Evolutionary conservation across 2,888 invertebrate genomes (phyloP).

Genomic region (Flexamia atlantica): DNA sequence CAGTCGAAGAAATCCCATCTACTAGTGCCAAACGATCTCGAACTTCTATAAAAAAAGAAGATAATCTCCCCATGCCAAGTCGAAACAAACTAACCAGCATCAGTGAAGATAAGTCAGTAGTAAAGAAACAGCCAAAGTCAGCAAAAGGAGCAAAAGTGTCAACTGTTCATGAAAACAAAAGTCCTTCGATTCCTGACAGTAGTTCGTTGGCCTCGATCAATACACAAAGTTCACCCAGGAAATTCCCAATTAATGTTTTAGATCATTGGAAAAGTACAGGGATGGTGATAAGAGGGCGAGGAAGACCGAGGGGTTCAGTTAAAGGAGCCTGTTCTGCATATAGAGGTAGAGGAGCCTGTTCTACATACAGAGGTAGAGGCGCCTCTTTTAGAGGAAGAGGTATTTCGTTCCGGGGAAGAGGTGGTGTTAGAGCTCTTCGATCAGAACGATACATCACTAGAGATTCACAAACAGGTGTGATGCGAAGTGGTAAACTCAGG

Average conservation of each 20-base stretch:
- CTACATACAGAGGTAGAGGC: neutral
- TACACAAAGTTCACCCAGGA: slow-evolving; percentile 43
- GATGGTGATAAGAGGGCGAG: slow-evolving; percentile 39
- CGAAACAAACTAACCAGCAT: neutral
- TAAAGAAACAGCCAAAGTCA: slow-evolving; percentile 12
- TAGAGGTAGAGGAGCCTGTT: neutral
- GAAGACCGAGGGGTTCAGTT: slow-evolving; percentile 39
- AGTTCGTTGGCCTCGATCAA: slow-evolving; percentile 8
- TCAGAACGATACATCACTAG: slow-evolving; percentile 46
- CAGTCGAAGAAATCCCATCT: neutral
- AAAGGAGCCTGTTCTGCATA: neutral
- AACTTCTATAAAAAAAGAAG: neutral
- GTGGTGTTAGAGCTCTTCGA: slow-evolving; percentile 14
- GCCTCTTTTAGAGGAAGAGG: slow-evolving; percentile 15
- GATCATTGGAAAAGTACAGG: slow-evolving; percentile 56
- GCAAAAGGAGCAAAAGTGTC: slow-evolving; percentile 18
- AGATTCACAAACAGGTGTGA: slow-evolving; percentile 58
- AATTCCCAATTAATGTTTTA: slow-evolving; percentile 33
- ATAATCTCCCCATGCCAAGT: neutral
- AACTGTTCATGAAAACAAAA: slow-evolving; percentile 23
- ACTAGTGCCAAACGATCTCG: neutral
- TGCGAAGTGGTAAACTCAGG: slow-evolving; percentile 56
- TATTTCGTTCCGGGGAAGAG: slow-evolving; percentile 13
- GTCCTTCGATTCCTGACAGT: neutral
- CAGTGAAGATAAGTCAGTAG: neutral